These are phyloP conservation scores for Phragmatobia fuliginosa DNA, from an alignment of 2,888 invertebrate species.

Conservation along the genomic window DNA sequence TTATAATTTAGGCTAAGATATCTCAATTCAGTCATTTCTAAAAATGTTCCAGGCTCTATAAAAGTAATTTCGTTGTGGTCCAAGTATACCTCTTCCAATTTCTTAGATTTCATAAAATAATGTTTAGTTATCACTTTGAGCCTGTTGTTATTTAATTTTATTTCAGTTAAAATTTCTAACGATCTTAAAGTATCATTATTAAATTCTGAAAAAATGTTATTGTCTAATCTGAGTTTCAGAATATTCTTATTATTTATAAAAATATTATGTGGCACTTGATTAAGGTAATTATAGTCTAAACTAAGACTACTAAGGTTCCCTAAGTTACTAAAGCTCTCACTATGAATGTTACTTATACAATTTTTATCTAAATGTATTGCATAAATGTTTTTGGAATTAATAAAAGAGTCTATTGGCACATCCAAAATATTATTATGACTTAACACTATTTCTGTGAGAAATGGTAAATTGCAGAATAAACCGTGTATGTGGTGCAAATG, in stretches of 20 bases:
- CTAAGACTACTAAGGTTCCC: constrained; percentile 92
- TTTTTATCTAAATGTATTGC: constrained; percentile 95
- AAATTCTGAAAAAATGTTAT: constrained; percentile 92
- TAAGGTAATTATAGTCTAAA: constrained; percentile 94
- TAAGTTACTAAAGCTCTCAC: constrained; percentile 92
- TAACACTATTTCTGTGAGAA: constrained; percentile 92
- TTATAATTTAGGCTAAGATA: constrained; percentile 95
- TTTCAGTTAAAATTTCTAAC: constrained; percentile 90
- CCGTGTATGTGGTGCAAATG: constrained; percentile 95
- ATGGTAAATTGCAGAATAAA: constrained; percentile 93
- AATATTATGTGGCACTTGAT: constrained; percentile 92
- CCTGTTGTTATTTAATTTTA: constrained; percentile 94
- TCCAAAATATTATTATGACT: constrained; percentile 96
- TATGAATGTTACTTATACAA: constrained; percentile 93
- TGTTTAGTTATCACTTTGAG: constrained; percentile 90
- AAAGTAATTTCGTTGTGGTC: constrained; percentile 94
- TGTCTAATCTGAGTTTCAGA: constrained; percentile 93
- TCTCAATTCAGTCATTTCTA: constrained; percentile 90
- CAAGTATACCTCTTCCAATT: constrained; percentile 93
- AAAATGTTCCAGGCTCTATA: constrained; percentile 93
- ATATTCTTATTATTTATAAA: constrained; percentile 92
- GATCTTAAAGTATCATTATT: constrained; percentile 93
- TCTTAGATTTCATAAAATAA: constrained; percentile 92
- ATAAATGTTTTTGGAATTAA: constrained; percentile 91
- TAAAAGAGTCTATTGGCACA: constrained; percentile 93